A percentile compares a stretch with the other conserved stretches of the same genome.
Conservation (phyloP, 1,140 invertebrate species). For the Spodoptera frugiperda region DNA sequence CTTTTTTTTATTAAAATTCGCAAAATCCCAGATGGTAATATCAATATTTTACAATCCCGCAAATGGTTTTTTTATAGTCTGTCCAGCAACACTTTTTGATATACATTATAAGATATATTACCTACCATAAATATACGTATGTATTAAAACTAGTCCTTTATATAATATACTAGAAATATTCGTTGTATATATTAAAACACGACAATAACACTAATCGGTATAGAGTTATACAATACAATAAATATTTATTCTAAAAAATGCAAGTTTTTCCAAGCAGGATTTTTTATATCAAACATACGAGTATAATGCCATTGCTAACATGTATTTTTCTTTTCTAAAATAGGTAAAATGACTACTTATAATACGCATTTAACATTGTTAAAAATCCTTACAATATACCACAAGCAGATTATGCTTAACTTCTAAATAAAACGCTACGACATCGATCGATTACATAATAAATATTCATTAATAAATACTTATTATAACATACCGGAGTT, state of each 20-base stretch:
- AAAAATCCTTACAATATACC: not conserved
- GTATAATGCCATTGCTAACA: not conserved
- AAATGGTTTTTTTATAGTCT: constrained; percentile 69
- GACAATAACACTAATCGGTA: not conserved
- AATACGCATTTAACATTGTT: no score
- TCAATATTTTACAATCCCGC: constrained; percentile 20
- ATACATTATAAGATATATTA: constrained; percentile 30
- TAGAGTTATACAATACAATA: not conserved
- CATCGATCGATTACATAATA: not conserved
- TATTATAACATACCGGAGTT: constrained; percentile 28
- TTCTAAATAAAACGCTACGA: not conserved
- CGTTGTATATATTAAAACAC: constrained; percentile 30
- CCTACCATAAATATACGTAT: constrained; percentile 2
- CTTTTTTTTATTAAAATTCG: not conserved
- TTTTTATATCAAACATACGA: not conserved
- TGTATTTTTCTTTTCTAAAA: not conserved
- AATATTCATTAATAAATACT: not conserved
- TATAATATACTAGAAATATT: constrained; percentile 19
- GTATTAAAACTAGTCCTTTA: constrained; percentile 4
- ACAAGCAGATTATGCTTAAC: constrained; percentile 6
- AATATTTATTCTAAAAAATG: not conserved
- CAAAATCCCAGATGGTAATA: constrained; percentile 11
- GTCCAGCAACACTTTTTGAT: constrained; percentile 68
- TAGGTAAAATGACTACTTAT: not conserved
- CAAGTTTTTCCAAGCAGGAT: not conserved